Evolutionary conservation across 2,797 vertebrate genomes (phyloP).

Genomic region (Schizopygopsis malacanthus): DNA sequence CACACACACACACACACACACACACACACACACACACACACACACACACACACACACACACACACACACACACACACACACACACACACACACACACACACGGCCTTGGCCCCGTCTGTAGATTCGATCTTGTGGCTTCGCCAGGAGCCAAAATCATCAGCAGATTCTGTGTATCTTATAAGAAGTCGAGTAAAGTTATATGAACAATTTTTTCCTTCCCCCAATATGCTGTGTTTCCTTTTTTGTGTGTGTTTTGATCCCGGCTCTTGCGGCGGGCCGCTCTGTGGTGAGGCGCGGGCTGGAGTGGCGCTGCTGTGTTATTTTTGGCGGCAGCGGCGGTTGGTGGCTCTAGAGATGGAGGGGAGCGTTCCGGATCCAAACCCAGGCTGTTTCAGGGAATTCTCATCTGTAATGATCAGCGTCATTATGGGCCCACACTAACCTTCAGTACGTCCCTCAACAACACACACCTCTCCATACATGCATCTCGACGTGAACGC

Average conservation of each 20-base stretch:
- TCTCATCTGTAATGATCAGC: constrained; percentile 81
- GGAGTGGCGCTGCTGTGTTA: constrained; percentile 87
- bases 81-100: constrained; percentile 46
- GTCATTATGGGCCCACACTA: constrained; percentile 68
- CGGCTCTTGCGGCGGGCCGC: constrained; percentile 77
- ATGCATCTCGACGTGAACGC: background rate
- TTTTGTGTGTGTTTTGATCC: constrained; percentile 89
- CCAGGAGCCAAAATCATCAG: constrained; percentile 80
- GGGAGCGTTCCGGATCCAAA: constrained; percentile 72
- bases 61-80: constrained; percentile 32
- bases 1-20: too few species aligned
- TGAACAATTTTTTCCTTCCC: constrained; percentile 75
- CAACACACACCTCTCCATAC: background rate
- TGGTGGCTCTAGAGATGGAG: constrained; percentile 83
- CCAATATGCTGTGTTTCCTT: constrained; percentile 85
- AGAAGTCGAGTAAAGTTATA: constrained; percentile 74
- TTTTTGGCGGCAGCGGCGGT: constrained; percentile 84
- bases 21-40: constrained; percentile 6
- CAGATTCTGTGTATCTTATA: constrained; percentile 77
- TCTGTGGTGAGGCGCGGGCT: constrained; percentile 80
- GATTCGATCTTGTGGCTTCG: constrained; percentile 69
- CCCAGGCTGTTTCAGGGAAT: constrained; percentile 83
- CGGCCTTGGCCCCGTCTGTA: constrained; percentile 57
- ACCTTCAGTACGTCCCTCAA: constrained; percentile 45
- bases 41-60: constrained; percentile 52